phyloP scores from a whole-genome alignment of 2,888 invertebrate genomes.

The Carabus problematicus region DNA sequence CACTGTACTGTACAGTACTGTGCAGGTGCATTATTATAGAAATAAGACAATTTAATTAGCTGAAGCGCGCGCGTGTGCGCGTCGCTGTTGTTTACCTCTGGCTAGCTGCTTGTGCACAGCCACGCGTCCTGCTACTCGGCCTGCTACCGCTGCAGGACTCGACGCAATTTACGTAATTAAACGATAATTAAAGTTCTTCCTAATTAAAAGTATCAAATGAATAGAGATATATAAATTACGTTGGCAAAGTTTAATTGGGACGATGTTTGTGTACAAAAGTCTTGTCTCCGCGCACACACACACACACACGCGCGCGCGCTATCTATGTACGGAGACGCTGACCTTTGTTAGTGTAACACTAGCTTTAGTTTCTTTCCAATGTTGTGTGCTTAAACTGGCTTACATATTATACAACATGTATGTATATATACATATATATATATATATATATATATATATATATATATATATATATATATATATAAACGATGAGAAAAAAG shows the following conservation, averaged over 20 bases:
- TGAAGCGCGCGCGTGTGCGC: constrained; percentile 15
- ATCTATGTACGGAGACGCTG: too few relatives aligned
- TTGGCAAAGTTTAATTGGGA: constrained; percentile 49
- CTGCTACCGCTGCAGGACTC: neutral
- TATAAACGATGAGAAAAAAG: too few relatives aligned
- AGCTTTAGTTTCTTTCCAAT: too few relatives aligned
- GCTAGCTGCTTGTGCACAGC: constrained; percentile 8
- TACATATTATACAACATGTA: too few relatives aligned
- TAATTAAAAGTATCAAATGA: constrained; percentile 50
- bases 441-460: too few relatives aligned
- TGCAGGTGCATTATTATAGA: constrained; percentile 31
- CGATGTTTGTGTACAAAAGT: neutral
- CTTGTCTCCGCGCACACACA: too few relatives aligned
- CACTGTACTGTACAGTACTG: constrained; percentile 18
- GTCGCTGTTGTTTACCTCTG: neutral
- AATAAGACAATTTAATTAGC: constrained; percentile 39
- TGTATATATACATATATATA: too few relatives aligned
- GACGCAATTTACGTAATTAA: constrained; percentile 49
- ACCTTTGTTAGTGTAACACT: too few relatives aligned
- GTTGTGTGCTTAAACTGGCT: too few relatives aligned
- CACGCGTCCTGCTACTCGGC: neutral
- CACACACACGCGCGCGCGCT: too few relatives aligned
- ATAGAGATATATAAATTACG: constrained; percentile 49
- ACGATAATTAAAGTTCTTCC: constrained; percentile 50
- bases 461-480: too few relatives aligned